Percentiles rank a stretch among this genome's conserved stretches.
Conservation (phyloP, 2,113 vertebrate species). For the Xiphias gladius region DNA sequence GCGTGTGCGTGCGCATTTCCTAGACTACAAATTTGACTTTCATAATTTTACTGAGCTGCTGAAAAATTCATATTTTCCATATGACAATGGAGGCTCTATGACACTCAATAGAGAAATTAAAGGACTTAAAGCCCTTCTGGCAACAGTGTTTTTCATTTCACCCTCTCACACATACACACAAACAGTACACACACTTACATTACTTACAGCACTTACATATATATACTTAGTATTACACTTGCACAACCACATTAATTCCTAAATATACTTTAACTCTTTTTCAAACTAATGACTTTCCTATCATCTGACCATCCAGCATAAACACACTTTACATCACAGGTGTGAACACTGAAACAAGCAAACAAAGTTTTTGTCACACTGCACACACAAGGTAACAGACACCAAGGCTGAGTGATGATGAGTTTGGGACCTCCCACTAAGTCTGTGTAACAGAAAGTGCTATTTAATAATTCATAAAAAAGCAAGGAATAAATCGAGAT, state of each 20-base stretch:
- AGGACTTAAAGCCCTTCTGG: constrained; percentile 3
- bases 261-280: not conserved
- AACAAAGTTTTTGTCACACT: not conserved
- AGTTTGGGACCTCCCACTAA: constrained; percentile 70
- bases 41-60: constrained; percentile 40
- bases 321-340: not conserved
- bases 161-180: constrained; percentile 22
- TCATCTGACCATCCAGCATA: not conserved
- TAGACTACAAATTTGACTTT: constrained; percentile 8
- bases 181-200: not conserved
- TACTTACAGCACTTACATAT: not conserved
- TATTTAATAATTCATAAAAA: constrained; percentile 82
- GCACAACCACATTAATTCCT: not conserved
- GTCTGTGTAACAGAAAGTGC: constrained; percentile 71
- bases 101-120: constrained; percentile 10
- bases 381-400: constrained; percentile 47
- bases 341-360: constrained; percentile 1
- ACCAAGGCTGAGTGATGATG: constrained; percentile 50
- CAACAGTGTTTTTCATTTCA: constrained; percentile 25
- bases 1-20: not conserved
- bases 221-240: not conserved
- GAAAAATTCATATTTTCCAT: constrained; percentile 38
- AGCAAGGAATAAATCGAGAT: constrained; percentile 70
- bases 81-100: not conserved
- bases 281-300: not conserved